Percentiles rank a stretch among this genome's conserved stretches.
Conservation (phyloP, 2,888 invertebrate genomes). For the Oligia strigilis region DNA sequence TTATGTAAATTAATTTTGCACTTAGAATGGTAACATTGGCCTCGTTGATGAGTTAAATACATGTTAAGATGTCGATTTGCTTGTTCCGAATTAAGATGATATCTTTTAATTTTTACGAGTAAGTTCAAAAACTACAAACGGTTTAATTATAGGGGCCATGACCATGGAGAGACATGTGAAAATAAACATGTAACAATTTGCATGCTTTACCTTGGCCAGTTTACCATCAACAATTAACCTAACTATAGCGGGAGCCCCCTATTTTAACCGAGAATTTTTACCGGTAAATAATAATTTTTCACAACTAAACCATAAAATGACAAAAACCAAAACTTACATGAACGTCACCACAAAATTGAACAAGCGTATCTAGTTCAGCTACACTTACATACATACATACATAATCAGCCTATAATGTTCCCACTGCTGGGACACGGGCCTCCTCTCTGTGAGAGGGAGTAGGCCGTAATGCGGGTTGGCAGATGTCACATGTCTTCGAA, state of each 20-base stretch:
- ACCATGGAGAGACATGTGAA: not conserved
- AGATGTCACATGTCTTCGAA: too few relatives aligned
- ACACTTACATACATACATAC: not conserved
- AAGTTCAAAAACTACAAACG: conserved; percentile 19
- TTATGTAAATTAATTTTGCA: conserved; percentile 76
- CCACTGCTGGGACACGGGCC: too few relatives aligned
- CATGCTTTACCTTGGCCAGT: not conserved
- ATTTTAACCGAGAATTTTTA: not conserved
- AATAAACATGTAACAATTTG: not conserved
- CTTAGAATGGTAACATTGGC: conserved; percentile 72
- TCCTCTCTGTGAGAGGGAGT: too few relatives aligned
- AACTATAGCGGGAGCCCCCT: too few relatives aligned
- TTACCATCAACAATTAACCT: not conserved
- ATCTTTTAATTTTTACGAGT: conserved; percentile 26
- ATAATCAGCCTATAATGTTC: too few relatives aligned
- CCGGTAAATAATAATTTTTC: not conserved
- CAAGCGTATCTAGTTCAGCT: not conserved
- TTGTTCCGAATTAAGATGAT: conserved; percentile 36
- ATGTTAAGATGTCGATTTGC: conserved; percentile 53
- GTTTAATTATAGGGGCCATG: conserved; percentile 18
- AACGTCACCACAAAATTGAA: not conserved
- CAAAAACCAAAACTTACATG: not conserved
- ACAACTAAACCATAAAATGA: not conserved
- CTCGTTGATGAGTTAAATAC: conserved; percentile 65
- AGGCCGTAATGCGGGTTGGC: too few relatives aligned